Evolutionary conservation across 1,140 invertebrate genomes (phyloP).

Genomic region (Euschistus heros): DNA sequence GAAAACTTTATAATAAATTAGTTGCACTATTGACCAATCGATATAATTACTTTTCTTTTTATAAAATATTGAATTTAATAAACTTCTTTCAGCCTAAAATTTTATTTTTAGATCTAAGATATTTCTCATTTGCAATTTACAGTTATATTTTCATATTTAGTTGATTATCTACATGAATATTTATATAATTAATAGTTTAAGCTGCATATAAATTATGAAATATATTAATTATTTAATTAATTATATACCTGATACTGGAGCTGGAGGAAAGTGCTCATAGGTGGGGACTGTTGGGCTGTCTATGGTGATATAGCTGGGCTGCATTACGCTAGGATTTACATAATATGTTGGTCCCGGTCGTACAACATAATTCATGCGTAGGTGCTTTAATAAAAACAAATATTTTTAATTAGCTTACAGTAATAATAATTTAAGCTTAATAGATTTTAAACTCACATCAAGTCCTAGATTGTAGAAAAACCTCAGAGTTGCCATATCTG

Average conservation of each 20-base stretch:
- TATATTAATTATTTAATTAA: neutral
- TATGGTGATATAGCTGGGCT: neutral
- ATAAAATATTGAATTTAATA: neutral
- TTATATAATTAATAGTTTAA: neutral
- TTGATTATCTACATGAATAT: neutral
- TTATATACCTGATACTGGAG: neutral
- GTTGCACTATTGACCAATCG: too few species aligned
- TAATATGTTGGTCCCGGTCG: slow-evolving; percentile 9
- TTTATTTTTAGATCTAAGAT: neutral
- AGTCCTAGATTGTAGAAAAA: slow-evolving; percentile 57
- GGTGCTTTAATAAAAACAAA: slow-evolving; percentile 1
- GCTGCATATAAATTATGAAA: too few species aligned
- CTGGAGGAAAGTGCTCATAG: neutral
- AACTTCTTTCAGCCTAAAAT: neutral
- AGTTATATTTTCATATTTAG: neutral
- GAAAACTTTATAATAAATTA: too few species aligned
- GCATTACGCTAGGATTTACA: slow-evolving; percentile 10
- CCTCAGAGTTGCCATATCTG: slow-evolving; percentile 48
- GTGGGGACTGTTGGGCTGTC: slow-evolving; percentile 1
- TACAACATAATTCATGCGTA: slow-evolving; percentile 14
- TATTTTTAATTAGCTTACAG: neutral
- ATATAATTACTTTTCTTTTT: too few species aligned
- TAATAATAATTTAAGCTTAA: slow-evolving; percentile 5
- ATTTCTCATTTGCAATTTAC: neutral
- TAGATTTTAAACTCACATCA: slow-evolving; percentile 33